Base-by-base conservation (phyloP, 2,888 invertebrate genomes). In the Apamea crenata region DNA sequence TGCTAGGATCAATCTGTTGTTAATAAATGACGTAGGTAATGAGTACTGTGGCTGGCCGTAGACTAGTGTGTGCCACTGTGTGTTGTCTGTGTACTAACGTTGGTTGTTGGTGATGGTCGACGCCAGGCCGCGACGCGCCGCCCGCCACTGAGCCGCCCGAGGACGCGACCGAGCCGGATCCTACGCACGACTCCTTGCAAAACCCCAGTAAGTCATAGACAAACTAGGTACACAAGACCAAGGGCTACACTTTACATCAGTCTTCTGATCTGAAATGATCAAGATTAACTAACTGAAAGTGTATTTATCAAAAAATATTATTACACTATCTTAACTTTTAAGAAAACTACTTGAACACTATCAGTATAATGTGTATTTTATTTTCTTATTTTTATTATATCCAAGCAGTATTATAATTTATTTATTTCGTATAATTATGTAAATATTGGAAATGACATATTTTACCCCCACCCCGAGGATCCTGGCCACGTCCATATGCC, bases 81-180 rank as follows among this genome's bases (percentile, higher is more conserved):
- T 91, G 92, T 91, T 91, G 92, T 91, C 90, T 93, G 93, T 94
- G 90, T 91, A 95, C 95, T 96, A 95, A 96, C 95, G 91, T 85
- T 90, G 87, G 83, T 91, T 91, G 89, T 93, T 92, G 91, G 92
- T 91, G 90, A 91, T 92, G 92, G 91, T 91, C 93, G 90, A 91
- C 91, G 92, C 87, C 94, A 94, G 94, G 93, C 88, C 78, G 79
- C 77, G 89, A 77, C 89, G 92, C 89, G 90, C 87, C 84, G 88
- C 85, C 91, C 87, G 92, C 94, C 82, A 92, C 94, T 82, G 94
- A 91, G 90, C 87, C 87, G 85, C 88, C 93, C 78, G 93, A 91
- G 86, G 90, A 88, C 82, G 77, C 89, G 72, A 86, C 91, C 78
- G 86, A 88, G 83, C 81, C 90, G 82, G 92, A 91, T 80, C 83